Evolutionary conservation across 1,140 invertebrate genomes (phyloP), one percentile per base, ranked within the genome.

Genomic region (Drosophila sp.): DNA sequence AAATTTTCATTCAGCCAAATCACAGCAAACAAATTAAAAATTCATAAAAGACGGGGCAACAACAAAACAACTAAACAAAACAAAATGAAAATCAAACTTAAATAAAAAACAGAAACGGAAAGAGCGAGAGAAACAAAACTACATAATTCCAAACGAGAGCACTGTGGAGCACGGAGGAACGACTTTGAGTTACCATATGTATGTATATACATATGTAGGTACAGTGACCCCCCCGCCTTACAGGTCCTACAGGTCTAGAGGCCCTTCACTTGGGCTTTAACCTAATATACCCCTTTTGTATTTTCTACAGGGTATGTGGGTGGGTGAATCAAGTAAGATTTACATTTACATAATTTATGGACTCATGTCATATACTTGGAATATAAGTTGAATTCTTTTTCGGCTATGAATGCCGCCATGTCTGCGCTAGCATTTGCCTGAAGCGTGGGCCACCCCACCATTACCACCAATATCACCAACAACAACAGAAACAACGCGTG

Each of bases 281-380:
- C 17, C 4, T 23, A 17, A 44, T 44, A 23, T 11, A 38, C 35
- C 35, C 35, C 10, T 38, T 35, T 38, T 10, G 1, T 10, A 0
- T 10, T 38, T 5, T 27, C 23, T 50, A 8, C 2, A 50, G 44
- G 25, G 44, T 38, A 38, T 38, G 35, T 27, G 44, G 4, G 7
- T 50, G 25, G 6, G 44, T 27, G 44, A 50, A 50, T 50, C 44
- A 50, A 50, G 8, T 50, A 55, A 69, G 80, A 71, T 81, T 70
- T 79, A 70, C 75, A 86, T 87, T 86, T 87, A 83, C 72, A 87
- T 72, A 86, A 86, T 86, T 86, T 86, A 87, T 87, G 77, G 72
- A 72, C 79, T 65, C 62, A 40, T 84, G 73, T 84, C 76, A 60
- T 27, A 61, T 64, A 63, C 60, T 44, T 56, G 57, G 54, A 5